These are phyloP conservation scores for Pseudochirops cupreus DNA, from an alignment of 2,797 vertebrate species.

Conservation along the genomic window DNA sequence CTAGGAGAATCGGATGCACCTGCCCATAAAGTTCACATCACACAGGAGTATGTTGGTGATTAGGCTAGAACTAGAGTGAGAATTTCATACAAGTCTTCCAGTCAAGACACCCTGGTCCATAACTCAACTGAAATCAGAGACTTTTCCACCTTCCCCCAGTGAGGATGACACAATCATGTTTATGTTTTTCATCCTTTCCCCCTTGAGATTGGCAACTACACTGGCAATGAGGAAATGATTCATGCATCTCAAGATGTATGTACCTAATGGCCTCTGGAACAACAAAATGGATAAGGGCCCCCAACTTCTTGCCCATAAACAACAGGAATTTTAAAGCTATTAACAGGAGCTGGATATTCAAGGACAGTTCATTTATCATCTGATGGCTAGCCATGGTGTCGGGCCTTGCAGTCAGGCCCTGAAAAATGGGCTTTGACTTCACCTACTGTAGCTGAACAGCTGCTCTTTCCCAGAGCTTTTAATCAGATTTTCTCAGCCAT, in stretches of 20 bases:
- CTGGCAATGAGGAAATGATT: slow-evolving; percentile 30
- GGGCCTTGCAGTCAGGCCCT: slow-evolving; percentile 55
- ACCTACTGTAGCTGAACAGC: slow-evolving; percentile 54
- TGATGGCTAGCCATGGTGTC: slow-evolving; percentile 45
- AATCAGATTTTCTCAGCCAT: slow-evolving; percentile 64
- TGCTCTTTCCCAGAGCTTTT: slow-evolving; percentile 59
- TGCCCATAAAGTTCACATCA: background rate
- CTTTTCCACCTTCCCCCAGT: background rate
- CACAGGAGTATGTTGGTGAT: background rate
- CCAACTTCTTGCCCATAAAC: slow-evolving; percentile 71
- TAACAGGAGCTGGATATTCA: slow-evolving; percentile 63
- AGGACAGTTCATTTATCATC: slow-evolving; percentile 74
- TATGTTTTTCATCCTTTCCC: slow-evolving; percentile 32
- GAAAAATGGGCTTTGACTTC: slow-evolving; percentile 71
- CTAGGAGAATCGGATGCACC: slow-evolving; percentile 35
- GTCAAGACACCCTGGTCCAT: background rate
- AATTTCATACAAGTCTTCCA: background rate
- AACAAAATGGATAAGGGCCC: slow-evolving; percentile 64
- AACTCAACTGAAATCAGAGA: slow-evolving; percentile 24
- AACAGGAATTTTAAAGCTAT: slow-evolving; percentile 71
- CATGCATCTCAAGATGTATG: slow-evolving; percentile 1
- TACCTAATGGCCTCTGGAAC: slow-evolving; percentile 33
- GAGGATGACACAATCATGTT: background rate
- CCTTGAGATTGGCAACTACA: slow-evolving; percentile 31
- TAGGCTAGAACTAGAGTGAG: background rate